Evolutionary conservation across 2,888 invertebrate species (phyloP).

Genomic region (Rhagium mordax): DNA sequence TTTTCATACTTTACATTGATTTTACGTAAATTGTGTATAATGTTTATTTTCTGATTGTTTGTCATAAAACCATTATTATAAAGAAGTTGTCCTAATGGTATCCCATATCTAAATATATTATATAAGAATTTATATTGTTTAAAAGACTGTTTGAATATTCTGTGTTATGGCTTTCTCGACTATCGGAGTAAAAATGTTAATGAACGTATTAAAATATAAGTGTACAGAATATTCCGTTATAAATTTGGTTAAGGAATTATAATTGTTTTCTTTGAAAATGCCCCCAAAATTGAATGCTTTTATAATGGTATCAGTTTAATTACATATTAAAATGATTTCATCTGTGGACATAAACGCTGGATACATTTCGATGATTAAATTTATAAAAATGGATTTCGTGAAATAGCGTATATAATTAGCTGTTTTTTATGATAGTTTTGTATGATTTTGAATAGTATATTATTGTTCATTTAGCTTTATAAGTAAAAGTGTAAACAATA

Average conservation of each 20-base stretch:
- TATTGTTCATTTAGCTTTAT: slow-evolving; percentile 47
- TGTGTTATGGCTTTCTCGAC: no score
- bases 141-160: not conserved
- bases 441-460: slow-evolving; percentile 41
- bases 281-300: no score
- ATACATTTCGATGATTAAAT: slow-evolving; percentile 25
- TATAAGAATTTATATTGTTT: not conserved
- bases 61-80: slow-evolving; percentile 31
- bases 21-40: not conserved
- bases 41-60: slow-evolving; percentile 17
- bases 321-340: not conserved
- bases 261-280: no score
- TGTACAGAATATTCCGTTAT: no score
- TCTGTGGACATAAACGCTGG: not conserved
- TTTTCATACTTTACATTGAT: slow-evolving; percentile 15
- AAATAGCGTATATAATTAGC: slow-evolving; percentile 20
- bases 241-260: no score
- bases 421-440: slow-evolving; percentile 39
- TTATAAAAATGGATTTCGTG: slow-evolving; percentile 31
- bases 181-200: no score
- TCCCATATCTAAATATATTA: slow-evolving; percentile 7
- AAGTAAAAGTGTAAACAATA: slow-evolving; percentile 45
- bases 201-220: no score
- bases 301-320: not conserved
- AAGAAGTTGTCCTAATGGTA: slow-evolving; percentile 33